phyloP scores from a whole-genome alignment of 2,113 vertebrate genomes.

The Ia io region DNA sequence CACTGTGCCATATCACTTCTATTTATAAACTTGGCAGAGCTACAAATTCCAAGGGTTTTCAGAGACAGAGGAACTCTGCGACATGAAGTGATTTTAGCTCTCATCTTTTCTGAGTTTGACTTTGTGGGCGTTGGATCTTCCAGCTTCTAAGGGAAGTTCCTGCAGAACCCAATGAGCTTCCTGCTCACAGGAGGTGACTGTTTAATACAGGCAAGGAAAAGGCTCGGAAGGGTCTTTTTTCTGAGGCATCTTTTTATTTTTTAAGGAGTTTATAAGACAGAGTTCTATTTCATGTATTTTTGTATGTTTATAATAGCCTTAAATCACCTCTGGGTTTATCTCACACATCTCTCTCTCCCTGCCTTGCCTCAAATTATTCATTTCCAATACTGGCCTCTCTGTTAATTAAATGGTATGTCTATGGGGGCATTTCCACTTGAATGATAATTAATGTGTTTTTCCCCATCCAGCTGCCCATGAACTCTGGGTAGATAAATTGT shows the following conservation, averaged over 20 bases:
- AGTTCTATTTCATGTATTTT: conserved; percentile 26
- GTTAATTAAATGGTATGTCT: conserved; percentile 82
- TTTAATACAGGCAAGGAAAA: background rate
- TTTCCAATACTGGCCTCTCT: conserved; percentile 71
- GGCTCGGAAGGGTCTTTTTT: background rate
- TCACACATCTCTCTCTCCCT: conserved; percentile 51
- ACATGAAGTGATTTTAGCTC: conserved; percentile 52
- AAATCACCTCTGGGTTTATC: conserved; percentile 54
- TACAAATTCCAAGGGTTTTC: conserved; percentile 73
- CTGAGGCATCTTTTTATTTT: conserved; percentile 5
- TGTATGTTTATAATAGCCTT: conserved; percentile 45
- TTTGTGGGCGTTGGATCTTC: conserved; percentile 47
- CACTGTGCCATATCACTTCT: conserved; percentile 51
- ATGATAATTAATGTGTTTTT: conserved; percentile 76
- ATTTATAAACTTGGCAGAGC: conserved; percentile 74
- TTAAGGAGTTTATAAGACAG: conserved; percentile 8
- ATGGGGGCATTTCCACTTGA: conserved; percentile 77
- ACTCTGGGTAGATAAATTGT: conserved; percentile 72
- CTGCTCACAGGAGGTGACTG: background rate
- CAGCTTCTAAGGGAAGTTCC: conserved; percentile 17
- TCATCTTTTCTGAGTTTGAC: conserved; percentile 44
- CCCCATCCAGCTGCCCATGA: conserved; percentile 73
- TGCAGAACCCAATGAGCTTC: background rate
- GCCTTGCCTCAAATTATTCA: conserved; percentile 66
- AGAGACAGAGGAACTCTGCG: conserved; percentile 47